A percentile compares a stretch with the other conserved stretches of the same genome.
phyloP scores from a whole-genome alignment of 1,140 invertebrate genomes.

The Meloidogyne exigua region DNA sequence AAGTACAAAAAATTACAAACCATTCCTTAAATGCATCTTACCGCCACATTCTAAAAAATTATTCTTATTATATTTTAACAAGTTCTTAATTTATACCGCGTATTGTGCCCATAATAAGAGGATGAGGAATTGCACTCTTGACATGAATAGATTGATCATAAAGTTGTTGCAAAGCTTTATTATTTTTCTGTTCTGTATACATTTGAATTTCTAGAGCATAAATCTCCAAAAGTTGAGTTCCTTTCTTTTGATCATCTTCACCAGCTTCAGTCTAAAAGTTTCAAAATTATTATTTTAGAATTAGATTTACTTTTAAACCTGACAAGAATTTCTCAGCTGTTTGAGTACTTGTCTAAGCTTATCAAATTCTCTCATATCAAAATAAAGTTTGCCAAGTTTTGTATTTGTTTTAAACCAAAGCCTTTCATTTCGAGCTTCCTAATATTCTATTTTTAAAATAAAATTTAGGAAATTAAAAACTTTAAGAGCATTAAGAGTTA shows the following conservation, averaged over 20 bases:
- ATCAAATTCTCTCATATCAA: slow-evolving; percentile 88
- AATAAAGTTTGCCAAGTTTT: slow-evolving; percentile 96
- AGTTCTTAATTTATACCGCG: slow-evolving; percentile 72
- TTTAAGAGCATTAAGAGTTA: slow-evolving; percentile 92
- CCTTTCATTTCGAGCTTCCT: slow-evolving; percentile 95
- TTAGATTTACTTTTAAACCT: slow-evolving; percentile 69
- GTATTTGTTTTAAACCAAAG: slow-evolving; percentile 99
- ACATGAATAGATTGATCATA: slow-evolving; percentile 98
- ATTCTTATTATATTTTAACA: background rate
- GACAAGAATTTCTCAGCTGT: slow-evolving; percentile 93
- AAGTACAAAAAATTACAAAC: slow-evolving; percentile 68
- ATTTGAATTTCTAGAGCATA: slow-evolving; percentile 99
- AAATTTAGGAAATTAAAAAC: slow-evolving; percentile 36
- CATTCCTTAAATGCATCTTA: slow-evolving; percentile 98
- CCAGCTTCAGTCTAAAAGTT: slow-evolving; percentile 85
- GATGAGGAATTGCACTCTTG: slow-evolving; percentile 98
- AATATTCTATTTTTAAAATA: slow-evolving; percentile 1
- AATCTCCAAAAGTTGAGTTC: slow-evolving; percentile 91
- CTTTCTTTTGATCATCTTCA: slow-evolving; percentile 96
- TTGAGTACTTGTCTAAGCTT: slow-evolving; percentile 94
- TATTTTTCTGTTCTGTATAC: slow-evolving; percentile 99
- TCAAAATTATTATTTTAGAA: background rate
- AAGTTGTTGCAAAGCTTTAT: slow-evolving; percentile 92
- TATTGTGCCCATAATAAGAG: slow-evolving; percentile 98
- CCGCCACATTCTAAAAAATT: slow-evolving; percentile 84